A percentile compares a stretch with the other conserved stretches of the same genome.
Evolutionary conservation across 2,888 invertebrate species (phyloP).

Genomic region (Arrhopalites spinosus): DNA sequence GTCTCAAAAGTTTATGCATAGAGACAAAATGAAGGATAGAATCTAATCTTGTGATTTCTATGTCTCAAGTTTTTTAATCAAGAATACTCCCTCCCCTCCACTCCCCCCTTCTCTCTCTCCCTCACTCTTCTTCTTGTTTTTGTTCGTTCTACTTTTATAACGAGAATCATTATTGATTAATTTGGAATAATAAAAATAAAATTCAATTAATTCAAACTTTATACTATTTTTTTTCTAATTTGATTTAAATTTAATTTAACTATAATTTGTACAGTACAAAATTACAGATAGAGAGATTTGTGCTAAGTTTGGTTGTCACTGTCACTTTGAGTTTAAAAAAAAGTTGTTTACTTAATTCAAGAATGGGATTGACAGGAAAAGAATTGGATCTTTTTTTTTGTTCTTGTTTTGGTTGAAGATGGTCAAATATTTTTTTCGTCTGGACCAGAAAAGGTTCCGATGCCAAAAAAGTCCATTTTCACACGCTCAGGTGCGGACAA

Average conservation of each 20-base stretch:
- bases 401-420: no score
- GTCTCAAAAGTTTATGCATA: no score
- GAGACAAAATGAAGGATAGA: no score
- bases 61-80: neutral
- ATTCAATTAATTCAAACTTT: neutral
- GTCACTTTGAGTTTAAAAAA: no score
- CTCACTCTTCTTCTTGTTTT: neutral
- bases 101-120: neutral
- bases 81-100: neutral
- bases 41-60: conserved; percentile 2
- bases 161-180: neutral
- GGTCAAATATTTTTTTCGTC: neutral
- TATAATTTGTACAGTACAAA: no score
- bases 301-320: no score
- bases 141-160: neutral
- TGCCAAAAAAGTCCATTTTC: no score
- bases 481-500: conserved; percentile 33
- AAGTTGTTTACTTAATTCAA: no score
- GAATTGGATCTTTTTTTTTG: no score
- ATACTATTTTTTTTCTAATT: neutral
- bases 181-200: neutral
- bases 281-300: no score
- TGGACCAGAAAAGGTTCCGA: neutral
- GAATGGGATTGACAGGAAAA: no score
- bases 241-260: neutral